These are phyloP conservation scores for Diarsia mendica DNA, from an alignment of 2,888 invertebrate species.

Conservation along the genomic window DNA sequence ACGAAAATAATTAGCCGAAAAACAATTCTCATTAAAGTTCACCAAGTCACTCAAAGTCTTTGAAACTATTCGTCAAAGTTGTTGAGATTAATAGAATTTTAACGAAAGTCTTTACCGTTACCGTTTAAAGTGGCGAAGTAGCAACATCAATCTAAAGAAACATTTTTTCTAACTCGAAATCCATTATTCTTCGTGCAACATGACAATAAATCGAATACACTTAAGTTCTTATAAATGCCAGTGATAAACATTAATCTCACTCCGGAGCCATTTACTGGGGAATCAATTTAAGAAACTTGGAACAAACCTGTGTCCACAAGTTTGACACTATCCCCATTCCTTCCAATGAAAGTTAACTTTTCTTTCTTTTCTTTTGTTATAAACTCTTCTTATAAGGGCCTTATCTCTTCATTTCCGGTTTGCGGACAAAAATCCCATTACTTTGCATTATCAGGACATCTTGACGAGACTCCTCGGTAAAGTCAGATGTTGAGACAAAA, in stretches of 20 bases:
- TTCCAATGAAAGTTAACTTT: conserved; percentile 83
- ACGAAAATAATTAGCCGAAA: conserved; percentile 18
- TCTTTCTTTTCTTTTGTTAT: conserved; percentile 78
- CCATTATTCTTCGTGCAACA: conserved; percentile 54
- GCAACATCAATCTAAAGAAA: conserved; percentile 46
- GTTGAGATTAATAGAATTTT: conserved; percentile 37
- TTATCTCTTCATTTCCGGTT: conserved; percentile 83
- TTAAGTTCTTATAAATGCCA: conserved; percentile 59
- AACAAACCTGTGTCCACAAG: conserved; percentile 72
- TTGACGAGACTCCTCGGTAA: conserved; percentile 76
- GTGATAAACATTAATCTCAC: conserved; percentile 75
- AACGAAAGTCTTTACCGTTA: conserved; percentile 36
- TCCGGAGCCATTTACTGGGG: conserved; percentile 72
- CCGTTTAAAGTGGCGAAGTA: conserved; percentile 21
- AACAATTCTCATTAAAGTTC: conserved; percentile 30
- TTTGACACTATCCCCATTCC: conserved; percentile 76
- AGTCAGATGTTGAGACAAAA: conserved; percentile 63
- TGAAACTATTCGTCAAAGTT: conserved; percentile 40
- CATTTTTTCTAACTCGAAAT: conserved; percentile 24
- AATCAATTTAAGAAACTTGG: conserved; percentile 81
- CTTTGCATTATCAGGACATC: conserved; percentile 84
- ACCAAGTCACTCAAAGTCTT: conserved; percentile 27
- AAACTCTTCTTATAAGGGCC: conserved; percentile 82
- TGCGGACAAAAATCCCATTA: conserved; percentile 82
- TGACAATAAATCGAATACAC: conserved; percentile 49